Base-by-base conservation (phyloP, 1,140 invertebrate species). In the Drosophila sechellia region DNA sequence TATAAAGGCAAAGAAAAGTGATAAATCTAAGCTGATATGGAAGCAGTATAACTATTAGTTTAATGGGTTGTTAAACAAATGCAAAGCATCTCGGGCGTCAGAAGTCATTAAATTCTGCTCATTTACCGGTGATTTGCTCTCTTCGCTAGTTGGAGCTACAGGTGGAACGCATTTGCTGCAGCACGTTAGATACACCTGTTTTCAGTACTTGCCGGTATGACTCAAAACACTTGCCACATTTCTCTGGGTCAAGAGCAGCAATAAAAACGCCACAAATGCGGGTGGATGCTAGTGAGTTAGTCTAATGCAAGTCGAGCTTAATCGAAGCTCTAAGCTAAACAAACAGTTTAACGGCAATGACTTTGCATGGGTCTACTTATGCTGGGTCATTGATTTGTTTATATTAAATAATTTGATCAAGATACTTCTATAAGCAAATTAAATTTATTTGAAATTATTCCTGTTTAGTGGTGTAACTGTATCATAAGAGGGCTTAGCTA, bases 161-260 rank as follows among this genome's bases (percentile, higher is more conserved):
- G 61, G 49, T 68, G 63, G 49, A 68, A 55, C 59, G 45, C 53
- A 75, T 83, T 63, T 56, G 61, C 48, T 55, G 49, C 56, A 55
- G 17, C 34, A 15, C 42, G 25, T 45, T n/a, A 48, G 20, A 20
- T 53, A 57, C 61, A 53, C 34, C 22, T 43, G 45, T 31, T 20
- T 37, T 15, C 34, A n/a, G 12, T 13, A 11, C 6, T 20, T 22
- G n/a, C 39, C 40, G 35, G 15, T 27, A 66, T 84, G 77, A 84
- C 42, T 80, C 77, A 74, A 89, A 54, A 52, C 54, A 53, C 61
- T 79, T 68, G 74, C 81, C 61, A 77, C 84, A 89, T 61, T 75
- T 63, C 68, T 43, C 69, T 89, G 76, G 84, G 84, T 89, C 84
- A 89, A 89, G 79, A 80, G 66, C 86, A 72, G 72, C 83, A 60